Evolutionary conservation across 1,140 invertebrate species (phyloP).

Genomic region (Hydropsyche tenuis): DNA sequence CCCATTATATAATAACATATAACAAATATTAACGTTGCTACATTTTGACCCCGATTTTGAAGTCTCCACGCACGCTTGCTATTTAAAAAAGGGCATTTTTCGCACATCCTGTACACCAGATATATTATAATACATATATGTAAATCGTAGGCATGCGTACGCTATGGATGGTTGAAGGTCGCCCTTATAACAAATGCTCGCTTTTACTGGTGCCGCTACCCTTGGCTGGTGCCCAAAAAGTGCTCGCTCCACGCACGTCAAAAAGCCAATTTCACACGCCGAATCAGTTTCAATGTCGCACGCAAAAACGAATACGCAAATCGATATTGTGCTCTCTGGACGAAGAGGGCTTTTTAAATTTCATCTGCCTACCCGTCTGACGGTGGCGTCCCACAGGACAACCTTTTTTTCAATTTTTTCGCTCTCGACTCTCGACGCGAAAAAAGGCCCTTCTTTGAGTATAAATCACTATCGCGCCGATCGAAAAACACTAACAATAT

Average conservation of each 20-base stretch:
- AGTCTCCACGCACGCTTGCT: too few species aligned
- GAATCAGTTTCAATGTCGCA: slow-evolving; percentile 10
- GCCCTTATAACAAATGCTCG: not conserved
- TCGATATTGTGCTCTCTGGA: not conserved
- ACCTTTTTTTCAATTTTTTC: not conserved
- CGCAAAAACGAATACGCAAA: not conserved
- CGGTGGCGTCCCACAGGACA: too few species aligned
- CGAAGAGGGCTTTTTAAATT: not conserved
- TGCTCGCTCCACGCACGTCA: not conserved
- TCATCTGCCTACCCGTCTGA: not conserved
- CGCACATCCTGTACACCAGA: too few species aligned
- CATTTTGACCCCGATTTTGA: too few species aligned
- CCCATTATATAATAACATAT: too few species aligned
- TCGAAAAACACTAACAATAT: slow-evolving; percentile 32
- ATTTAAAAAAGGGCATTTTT: too few species aligned
- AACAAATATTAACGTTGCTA: too few species aligned
- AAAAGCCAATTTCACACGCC: slow-evolving; percentile 16
- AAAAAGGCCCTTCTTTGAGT: not conserved
- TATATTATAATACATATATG: too few species aligned
- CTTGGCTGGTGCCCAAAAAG: not conserved
- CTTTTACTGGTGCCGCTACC: not conserved
- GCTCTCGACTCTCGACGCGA: not conserved
- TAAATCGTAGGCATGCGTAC: not conserved
- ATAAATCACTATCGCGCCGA: slow-evolving; percentile 28
- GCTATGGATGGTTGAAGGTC: slow-evolving; percentile 10